Evolutionary conservation across 2,888 invertebrate genomes (phyloP).

Genomic region (Leucophenga maculata): DNA sequence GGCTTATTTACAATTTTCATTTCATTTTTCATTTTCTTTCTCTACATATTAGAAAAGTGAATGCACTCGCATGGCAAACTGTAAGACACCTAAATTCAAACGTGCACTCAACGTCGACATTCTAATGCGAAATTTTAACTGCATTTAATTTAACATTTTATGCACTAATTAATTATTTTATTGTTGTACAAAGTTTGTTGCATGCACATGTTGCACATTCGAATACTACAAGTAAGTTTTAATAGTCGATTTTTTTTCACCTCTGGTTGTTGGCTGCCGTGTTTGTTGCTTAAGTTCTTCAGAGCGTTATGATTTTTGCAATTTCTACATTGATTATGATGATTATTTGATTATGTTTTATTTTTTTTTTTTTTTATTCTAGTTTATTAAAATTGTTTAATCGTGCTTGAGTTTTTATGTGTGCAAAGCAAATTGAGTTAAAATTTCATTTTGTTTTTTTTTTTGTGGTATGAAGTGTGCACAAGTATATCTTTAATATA

Average conservation of each 20-base stretch:
- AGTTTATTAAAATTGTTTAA: not conserved
- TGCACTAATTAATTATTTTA: slow-evolving; percentile 68
- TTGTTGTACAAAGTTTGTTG: slow-evolving; percentile 25
- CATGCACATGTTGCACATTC: slow-evolving; percentile 18
- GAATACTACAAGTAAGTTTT: slow-evolving; percentile 6
- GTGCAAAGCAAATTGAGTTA: not conserved
- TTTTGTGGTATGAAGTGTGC: not conserved
- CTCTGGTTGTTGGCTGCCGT: slow-evolving; percentile 24
- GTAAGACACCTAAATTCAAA: not conserved
- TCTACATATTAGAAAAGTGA: slow-evolving; percentile 51
- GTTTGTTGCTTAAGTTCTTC: slow-evolving; percentile 64
- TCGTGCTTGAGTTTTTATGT: not conserved
- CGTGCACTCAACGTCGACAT: slow-evolving; percentile 2
- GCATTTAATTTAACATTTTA: slow-evolving; percentile 67
- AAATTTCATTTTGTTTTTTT: not conserved
- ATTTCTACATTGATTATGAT: too few species aligned
- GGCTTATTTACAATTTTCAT: not conserved
- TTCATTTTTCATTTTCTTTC: slow-evolving; percentile 33
- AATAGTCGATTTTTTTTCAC: slow-evolving; percentile 5
- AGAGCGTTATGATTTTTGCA: slow-evolving; percentile 19
- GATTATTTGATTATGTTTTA: not conserved
- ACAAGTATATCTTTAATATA: not conserved
- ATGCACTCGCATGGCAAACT: slow-evolving; percentile 43
- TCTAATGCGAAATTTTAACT: slow-evolving; percentile 49
- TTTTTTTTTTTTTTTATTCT: not conserved